Conservation (phyloP, 2,888 invertebrate genomes). For the Tridacna gigas region DNA sequence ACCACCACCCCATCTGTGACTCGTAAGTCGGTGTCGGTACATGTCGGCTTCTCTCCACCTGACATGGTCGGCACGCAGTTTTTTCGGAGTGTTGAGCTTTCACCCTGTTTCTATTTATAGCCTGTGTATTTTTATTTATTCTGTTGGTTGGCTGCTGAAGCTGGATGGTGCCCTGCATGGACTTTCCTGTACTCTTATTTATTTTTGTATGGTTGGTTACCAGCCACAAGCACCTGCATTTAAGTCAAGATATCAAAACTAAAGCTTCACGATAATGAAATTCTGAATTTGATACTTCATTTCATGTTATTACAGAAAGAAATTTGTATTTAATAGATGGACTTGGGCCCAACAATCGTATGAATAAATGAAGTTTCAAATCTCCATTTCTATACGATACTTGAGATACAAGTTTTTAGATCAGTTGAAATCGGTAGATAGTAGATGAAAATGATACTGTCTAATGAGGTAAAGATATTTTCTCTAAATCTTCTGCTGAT, state of each 20-base stretch:
- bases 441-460: too few relatives aligned
- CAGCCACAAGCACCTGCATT: slow-evolving; percentile 15
- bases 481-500: too few relatives aligned
- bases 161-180: slow-evolving; percentile 68
- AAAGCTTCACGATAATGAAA: not conserved
- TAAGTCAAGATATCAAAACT: not conserved
- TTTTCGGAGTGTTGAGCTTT: slow-evolving; percentile 66
- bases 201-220: slow-evolving; percentile 39
- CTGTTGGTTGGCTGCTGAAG: slow-evolving; percentile 54
- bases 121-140: slow-evolving; percentile 61
- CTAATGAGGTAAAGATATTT: too few relatives aligned
- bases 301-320: too few relatives aligned
- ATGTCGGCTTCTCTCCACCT: slow-evolving; percentile 29
- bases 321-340: too few relatives aligned
- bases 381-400: too few relatives aligned
- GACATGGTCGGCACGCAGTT: slow-evolving; percentile 47
- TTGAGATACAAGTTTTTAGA: too few relatives aligned
- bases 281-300: too few relatives aligned
- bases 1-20: slow-evolving; percentile 72
- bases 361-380: too few relatives aligned
- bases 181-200: slow-evolving; percentile 51
- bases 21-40: slow-evolving; percentile 76
- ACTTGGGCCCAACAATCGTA: too few relatives aligned
- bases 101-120: slow-evolving; percentile 67
- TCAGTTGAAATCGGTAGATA: too few relatives aligned